Percentiles rank a stretch among this genome's conserved stretches.
Evolutionary conservation across 2,113 vertebrate genomes (phyloP).

Genomic region (Hippolais icterina): DNA sequence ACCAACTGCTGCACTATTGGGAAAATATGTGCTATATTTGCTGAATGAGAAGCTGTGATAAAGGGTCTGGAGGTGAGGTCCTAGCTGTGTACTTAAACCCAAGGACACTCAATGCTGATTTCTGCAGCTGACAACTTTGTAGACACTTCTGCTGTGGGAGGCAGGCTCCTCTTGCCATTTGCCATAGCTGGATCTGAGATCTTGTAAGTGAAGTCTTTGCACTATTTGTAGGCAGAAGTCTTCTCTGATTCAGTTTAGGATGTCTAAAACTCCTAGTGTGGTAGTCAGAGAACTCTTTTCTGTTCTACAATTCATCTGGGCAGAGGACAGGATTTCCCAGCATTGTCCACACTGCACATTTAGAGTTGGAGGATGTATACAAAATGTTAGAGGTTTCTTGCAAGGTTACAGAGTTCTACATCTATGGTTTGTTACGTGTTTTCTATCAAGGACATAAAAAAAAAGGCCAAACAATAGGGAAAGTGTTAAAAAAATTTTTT

Average conservation of each 20-base stretch:
- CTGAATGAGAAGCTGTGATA: neutral
- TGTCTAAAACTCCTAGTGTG: neutral
- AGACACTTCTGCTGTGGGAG: neutral
- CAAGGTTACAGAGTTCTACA: neutral
- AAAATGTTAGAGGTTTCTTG: neutral
- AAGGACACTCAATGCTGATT: neutral
- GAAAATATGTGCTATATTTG: neutral
- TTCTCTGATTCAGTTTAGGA: neutral
- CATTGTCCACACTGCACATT: neutral
- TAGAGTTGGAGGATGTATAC: neutral
- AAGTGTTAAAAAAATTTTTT: neutral
- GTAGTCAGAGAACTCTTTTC: neutral
- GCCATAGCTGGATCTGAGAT: neutral
- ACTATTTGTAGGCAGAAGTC: neutral
- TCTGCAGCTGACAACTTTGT: neutral
- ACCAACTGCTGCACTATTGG: neutral
- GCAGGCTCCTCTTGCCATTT: neutral
- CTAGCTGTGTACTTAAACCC: neutral
- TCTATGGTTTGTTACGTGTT: neutral
- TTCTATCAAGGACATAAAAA: neutral
- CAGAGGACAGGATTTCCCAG: constrained; percentile 48
- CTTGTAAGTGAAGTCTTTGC: neutral
- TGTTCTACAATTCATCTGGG: neutral
- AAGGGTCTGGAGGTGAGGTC: neutral
- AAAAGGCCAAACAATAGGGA: neutral